A percentile compares a stretch with the other conserved stretches of the same genome.
Evolutionary conservation across 1,140 invertebrate species (phyloP).

Genomic region (Trissolcus basalis): DNA sequence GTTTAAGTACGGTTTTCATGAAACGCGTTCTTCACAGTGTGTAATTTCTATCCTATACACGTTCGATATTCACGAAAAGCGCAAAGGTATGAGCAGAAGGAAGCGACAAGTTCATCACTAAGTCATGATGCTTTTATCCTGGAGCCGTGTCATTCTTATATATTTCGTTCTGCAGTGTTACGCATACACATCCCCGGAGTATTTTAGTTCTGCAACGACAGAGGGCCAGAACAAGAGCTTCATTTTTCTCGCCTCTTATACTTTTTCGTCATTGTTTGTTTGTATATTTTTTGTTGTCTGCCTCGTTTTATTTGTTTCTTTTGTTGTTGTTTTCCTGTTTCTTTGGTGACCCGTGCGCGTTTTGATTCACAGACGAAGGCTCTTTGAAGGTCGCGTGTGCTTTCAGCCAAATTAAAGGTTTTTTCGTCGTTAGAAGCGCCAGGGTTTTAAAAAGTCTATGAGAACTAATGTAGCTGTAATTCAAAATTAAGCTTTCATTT

Average conservation of each 20-base stretch:
- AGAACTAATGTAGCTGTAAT: conserved; percentile 11
- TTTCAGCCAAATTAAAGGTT: conserved; percentile 41
- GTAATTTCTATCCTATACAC: conserved; percentile 45
- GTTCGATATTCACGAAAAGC: conserved; percentile 50
- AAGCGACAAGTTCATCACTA: conserved; percentile 69
- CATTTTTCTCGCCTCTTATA: conserved; percentile 40
- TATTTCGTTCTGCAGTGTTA: conserved; percentile 39
- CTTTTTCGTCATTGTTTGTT: conserved; percentile 30
- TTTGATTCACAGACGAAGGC: conserved; percentile 20
- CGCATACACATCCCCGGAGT: conserved; percentile 42
- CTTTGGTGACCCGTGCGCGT: conserved; percentile 26
- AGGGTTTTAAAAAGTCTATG: background rate
- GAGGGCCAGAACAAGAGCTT: conserved; percentile 8
- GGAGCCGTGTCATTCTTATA: conserved; percentile 60
- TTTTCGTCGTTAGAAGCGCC: background rate
- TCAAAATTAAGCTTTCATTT: background rate
- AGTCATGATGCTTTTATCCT: conserved; percentile 74
- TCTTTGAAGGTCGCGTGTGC: conserved; percentile 24
- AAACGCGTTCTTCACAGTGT: conserved; percentile 26
- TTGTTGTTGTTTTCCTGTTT: conserved; percentile 16
- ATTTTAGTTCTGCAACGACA: conserved; percentile 37
- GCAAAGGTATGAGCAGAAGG: conserved; percentile 54
- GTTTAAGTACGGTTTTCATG: conserved; percentile 36
- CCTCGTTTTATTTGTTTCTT: conserved; percentile 4
- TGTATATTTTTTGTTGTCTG: background rate